These are phyloP conservation scores for Ectobius pallidus DNA, from an alignment of 2,888 invertebrate genomes.

Conservation along the genomic window DNA sequence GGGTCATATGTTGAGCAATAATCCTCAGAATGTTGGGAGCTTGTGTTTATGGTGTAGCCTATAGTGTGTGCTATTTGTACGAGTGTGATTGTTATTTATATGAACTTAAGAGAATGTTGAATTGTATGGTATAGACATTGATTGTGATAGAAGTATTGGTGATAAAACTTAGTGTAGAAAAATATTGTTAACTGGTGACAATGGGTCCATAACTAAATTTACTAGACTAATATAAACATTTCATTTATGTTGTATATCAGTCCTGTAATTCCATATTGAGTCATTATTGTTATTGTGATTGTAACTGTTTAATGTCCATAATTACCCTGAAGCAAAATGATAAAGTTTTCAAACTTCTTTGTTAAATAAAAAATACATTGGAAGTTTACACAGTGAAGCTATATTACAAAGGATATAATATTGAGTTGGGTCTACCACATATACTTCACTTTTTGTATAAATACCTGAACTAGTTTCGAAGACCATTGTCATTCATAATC, in stretches of 20 bases:
- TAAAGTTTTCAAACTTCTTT: neutral
- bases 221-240: neutral
- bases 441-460: too few relatives aligned
- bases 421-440: too few relatives aligned
- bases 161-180: neutral
- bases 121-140: neutral
- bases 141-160: neutral
- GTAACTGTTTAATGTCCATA: neutral
- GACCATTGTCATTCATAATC: too few relatives aligned
- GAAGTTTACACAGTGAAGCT: too few relatives aligned
- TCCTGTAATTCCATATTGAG: too few relatives aligned
- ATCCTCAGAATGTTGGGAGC: constrained; percentile 6
- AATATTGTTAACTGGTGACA: neutral
- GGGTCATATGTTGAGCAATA: neutral
- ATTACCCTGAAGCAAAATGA: too few relatives aligned
- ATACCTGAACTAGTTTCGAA: too few relatives aligned
- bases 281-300: neutral
- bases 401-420: too few relatives aligned
- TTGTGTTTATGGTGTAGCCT: neutral
- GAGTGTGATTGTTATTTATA: neutral
- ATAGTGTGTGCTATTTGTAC: neutral
- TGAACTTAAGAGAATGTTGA: neutral
- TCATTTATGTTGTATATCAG: too few relatives aligned
- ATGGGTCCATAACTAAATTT: constrained; percentile 1
- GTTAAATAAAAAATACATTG: neutral